These are phyloP conservation scores for Aphelenchoides besseyi DNA, from an alignment of 1,140 invertebrate genomes.

Conservation along the genomic window DNA sequence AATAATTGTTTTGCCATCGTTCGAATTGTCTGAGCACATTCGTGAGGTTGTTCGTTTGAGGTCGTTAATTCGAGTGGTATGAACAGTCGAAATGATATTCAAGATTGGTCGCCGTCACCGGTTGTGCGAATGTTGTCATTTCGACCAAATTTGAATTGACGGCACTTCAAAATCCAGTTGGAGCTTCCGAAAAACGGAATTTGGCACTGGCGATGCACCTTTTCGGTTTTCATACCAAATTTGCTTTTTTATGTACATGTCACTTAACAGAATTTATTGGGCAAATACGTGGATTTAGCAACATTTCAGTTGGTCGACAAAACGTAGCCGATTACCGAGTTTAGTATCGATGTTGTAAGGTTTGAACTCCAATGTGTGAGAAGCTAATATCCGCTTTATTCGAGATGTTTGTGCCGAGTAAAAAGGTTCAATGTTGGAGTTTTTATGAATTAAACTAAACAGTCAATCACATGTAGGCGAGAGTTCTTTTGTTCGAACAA, in stretches of 20 bases:
- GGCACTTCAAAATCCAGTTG: not conserved
- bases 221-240: not conserved
- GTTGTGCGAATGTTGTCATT: not conserved
- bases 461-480: no score
- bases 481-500: no score
- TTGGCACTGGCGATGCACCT: not conserved
- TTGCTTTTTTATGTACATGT: conserved; percentile 1
- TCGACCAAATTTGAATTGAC: not conserved
- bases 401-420: no score
- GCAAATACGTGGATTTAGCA: not conserved
- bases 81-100: not conserved
- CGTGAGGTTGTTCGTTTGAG: no score
- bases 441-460: no score
- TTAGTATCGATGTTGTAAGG: no score
- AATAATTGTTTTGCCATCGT: not conserved
- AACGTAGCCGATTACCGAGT: no score
- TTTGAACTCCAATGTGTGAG: not conserved
- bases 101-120: not conserved
- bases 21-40: no score
- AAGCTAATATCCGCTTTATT: no score
- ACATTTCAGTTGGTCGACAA: no score
- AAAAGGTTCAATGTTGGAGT: no score
- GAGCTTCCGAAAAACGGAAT: not conserved
- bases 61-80: not conserved
- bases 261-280: not conserved